These are phyloP conservation scores for Cyprinella venusta DNA, from an alignment of 2,797 vertebrate species.

Conservation along the genomic window DNA sequence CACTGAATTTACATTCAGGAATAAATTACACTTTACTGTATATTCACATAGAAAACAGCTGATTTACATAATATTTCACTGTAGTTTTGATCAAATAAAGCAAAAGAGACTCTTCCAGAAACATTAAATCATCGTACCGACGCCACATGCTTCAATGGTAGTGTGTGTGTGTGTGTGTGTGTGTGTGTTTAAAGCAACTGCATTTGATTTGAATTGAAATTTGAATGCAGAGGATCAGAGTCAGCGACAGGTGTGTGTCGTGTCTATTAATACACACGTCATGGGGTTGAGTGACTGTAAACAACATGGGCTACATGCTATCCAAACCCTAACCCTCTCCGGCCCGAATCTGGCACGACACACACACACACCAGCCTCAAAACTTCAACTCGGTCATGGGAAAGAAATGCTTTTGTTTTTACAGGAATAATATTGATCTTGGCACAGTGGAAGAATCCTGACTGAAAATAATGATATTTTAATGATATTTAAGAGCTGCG, in stretches of 20 bases:
- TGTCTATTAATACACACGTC: constrained; percentile 51
- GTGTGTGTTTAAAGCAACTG: neutral
- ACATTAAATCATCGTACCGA: too few species aligned
- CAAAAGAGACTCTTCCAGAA: neutral
- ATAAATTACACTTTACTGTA: too few species aligned
- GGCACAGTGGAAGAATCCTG: neutral
- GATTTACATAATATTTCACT: neutral
- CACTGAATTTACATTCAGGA: too few species aligned
- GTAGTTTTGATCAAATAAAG: neutral
- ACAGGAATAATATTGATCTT: neutral
- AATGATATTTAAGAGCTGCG: neutral
- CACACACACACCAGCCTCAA: too few species aligned
- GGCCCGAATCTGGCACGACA: neutral
- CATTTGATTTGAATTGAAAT: neutral
- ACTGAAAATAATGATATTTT: neutral
- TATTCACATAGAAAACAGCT: neutral
- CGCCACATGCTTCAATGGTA: too few species aligned
- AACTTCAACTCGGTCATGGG: neutral
- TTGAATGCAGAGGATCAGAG: constrained; percentile 29
- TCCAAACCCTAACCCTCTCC: neutral
- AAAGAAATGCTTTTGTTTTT: neutral
- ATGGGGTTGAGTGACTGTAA: constrained; percentile 14
- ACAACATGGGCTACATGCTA: neutral
- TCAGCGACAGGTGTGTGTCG: constrained; percentile 44
- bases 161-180: too few species aligned